Evolutionary conservation across 2,113 vertebrate species (phyloP).

Genomic region (Mesocricetus auratus): DNA sequence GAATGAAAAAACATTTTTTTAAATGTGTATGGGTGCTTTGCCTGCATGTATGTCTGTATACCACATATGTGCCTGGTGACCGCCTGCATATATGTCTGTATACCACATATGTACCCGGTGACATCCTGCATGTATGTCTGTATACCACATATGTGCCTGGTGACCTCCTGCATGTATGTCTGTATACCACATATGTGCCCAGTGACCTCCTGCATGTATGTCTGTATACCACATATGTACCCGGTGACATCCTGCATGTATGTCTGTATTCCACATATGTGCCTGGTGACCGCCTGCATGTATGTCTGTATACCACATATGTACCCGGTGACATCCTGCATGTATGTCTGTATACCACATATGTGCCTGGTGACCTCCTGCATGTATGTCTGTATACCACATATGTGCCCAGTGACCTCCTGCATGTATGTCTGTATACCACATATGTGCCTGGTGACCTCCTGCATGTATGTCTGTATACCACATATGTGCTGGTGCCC

Average conservation of each 20-base stretch:
- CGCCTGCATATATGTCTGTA: background rate
- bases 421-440: background rate
- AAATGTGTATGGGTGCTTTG: background rate
- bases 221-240: background rate
- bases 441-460: background rate
- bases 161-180: too few species aligned
- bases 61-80: background rate
- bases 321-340: background rate
- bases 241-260: too few species aligned
- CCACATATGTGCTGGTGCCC: background rate
- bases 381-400: background rate
- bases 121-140: background rate
- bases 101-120: background rate
- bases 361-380: background rate
- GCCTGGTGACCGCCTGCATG: background rate
- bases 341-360: background rate
- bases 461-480: background rate
- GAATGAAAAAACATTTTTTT: too few species aligned
- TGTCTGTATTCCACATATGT: background rate
- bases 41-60: background rate
- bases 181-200: background rate
- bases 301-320: background rate
- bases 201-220: too few species aligned
- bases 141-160: background rate
- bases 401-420: background rate